Percentiles rank a stretch among this genome's conserved stretches.
These are phyloP conservation scores for Aporophyla lueneburgensis DNA, from an alignment of 2,888 invertebrate species.

Conservation along the genomic window DNA sequence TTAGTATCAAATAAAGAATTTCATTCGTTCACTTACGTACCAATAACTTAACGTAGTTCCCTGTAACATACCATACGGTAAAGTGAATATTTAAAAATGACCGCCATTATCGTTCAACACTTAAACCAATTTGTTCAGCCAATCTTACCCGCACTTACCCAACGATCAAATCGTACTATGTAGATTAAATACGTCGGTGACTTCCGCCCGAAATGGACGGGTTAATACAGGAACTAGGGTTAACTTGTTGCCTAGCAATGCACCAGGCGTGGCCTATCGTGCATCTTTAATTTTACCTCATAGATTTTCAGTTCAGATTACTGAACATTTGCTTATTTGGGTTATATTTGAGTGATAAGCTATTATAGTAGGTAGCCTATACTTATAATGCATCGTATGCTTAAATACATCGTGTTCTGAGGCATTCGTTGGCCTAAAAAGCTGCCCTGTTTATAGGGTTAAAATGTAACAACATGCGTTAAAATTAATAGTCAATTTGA, in stretches of 20 bases:
- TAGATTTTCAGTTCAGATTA: constrained; percentile 42
- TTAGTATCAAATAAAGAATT: too few relatives aligned
- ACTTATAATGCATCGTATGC: neutral
- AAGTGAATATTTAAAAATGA: neutral
- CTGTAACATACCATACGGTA: neutral
- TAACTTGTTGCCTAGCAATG: constrained; percentile 44
- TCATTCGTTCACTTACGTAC: too few relatives aligned
- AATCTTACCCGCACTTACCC: constrained; percentile 9
- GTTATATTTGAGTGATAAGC: neutral
- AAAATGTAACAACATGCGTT: neutral
- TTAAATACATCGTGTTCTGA: neutral
- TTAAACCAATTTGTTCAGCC: constrained; percentile 4
- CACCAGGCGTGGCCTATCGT: neutral
- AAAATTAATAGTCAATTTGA: neutral
- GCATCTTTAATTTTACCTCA: constrained; percentile 7
- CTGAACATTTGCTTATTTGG: too few relatives aligned
- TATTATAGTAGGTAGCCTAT: neutral
- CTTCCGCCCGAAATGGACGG: constrained; percentile 39
- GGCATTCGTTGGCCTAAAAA: neutral
- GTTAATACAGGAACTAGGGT: constrained; percentile 60
- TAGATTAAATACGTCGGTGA: constrained; percentile 44
- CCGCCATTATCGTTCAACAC: neutral
- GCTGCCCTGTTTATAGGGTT: neutral
- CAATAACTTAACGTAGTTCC: neutral
- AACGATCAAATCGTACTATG: constrained; percentile 2